These are phyloP conservation scores for Gnathonemus longibarbis DNA, from an alignment of 2,113 vertebrate genomes.

Conservation along the genomic window DNA sequence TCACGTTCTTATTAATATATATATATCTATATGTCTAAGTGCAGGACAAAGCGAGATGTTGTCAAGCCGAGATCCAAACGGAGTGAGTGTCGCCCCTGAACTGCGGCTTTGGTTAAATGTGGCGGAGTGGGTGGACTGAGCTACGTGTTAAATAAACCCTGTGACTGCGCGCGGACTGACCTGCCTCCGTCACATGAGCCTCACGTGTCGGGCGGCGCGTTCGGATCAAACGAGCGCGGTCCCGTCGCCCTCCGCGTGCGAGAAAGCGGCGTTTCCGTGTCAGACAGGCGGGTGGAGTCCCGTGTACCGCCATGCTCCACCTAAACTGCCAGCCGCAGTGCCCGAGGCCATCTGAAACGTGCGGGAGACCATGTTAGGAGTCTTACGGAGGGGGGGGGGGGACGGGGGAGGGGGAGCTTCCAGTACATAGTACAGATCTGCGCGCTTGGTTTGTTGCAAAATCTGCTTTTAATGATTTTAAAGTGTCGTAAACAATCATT, in stretches of 20 bases:
- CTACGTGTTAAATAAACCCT: constrained; percentile 82
- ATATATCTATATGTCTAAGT: background rate
- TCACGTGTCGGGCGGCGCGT: constrained; percentile 85
- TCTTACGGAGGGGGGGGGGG: background rate
- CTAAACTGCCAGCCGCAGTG: constrained; percentile 12
- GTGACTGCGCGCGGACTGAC: constrained; percentile 71
- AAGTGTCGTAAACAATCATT: background rate
- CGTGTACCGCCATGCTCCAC: constrained; percentile 59
- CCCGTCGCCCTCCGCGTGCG: constrained; percentile 44
- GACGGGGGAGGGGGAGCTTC: background rate
- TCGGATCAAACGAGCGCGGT: constrained; percentile 45
- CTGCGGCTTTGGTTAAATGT: constrained; percentile 66
- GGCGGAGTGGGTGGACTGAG: constrained; percentile 71
- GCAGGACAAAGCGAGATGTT: constrained; percentile 25
- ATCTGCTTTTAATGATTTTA: background rate
- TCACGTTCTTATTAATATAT: constrained; percentile 1
- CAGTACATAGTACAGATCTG: background rate
- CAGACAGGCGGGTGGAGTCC: constrained; percentile 38
- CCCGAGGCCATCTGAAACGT: constrained; percentile 17
- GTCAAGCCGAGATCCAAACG: constrained; percentile 42
- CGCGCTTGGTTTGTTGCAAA: background rate
- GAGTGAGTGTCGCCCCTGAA: constrained; percentile 38
- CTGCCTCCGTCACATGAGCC: constrained; percentile 82
- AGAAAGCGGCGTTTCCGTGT: constrained; percentile 41
- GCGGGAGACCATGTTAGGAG: constrained; percentile 20